Conservation (phyloP, 2,797 vertebrate genomes). For the Girardinus metallicus region DNA sequence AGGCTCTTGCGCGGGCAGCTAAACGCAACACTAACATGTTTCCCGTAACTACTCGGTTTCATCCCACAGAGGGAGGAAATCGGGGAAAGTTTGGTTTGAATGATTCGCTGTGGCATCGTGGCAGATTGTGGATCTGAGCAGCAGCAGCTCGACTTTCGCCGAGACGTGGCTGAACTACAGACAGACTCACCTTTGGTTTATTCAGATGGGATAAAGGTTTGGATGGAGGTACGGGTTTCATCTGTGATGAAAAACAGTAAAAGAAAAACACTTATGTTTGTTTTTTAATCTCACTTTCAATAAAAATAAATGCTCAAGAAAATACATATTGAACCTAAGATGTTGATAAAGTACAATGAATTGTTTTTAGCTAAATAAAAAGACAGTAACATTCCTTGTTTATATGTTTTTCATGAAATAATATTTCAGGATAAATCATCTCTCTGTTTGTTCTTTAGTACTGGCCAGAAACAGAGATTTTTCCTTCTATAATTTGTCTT, state of each 20-base stretch:
- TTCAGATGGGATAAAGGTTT: conserved; percentile 75
- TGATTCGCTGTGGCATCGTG: not conserved
- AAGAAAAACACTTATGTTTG: not conserved
- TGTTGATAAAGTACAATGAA: not conserved
- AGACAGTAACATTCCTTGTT: not conserved
- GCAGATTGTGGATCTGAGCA: not conserved
- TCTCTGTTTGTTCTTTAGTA: not conserved
- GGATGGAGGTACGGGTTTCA: conserved; percentile 67
- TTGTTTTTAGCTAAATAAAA: not conserved
- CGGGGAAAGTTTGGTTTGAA: not conserved
- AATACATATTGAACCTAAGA: not conserved
- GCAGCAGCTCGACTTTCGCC: not conserved
- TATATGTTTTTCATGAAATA: not conserved
- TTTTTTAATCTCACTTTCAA: not conserved
- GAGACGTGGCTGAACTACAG: not conserved
- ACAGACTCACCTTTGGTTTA: conserved; percentile 70
- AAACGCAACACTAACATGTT: not conserved
- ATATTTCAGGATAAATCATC: not conserved
- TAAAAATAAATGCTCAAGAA: not conserved
- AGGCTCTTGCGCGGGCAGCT: not conserved
- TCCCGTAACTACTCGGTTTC: not conserved
- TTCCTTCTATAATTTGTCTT: not conserved
- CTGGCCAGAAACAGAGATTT: not conserved
- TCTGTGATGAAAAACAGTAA: conserved; percentile 42
- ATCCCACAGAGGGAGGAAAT: not conserved